These are phyloP conservation scores for Tonatia bakeri DNA, from an alignment of 2,113 vertebrate species.

Conservation along the genomic window DNA sequence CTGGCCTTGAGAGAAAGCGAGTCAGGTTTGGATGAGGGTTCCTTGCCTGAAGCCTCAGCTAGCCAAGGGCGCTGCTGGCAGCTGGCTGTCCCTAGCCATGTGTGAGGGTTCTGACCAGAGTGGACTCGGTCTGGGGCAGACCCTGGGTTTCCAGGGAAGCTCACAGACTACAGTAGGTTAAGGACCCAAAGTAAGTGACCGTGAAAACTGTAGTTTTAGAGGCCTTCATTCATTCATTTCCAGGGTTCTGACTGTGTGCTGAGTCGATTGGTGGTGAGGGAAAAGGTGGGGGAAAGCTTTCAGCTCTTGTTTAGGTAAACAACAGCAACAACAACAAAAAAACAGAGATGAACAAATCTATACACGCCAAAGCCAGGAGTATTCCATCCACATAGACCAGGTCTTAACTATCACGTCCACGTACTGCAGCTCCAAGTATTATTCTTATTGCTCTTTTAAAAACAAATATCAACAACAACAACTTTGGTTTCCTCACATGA, in stretches of 20 bases:
- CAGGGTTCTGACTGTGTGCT: neutral
- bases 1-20: neutral
- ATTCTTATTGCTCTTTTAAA: neutral
- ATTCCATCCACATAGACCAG: neutral
- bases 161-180: neutral
- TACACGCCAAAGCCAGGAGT: fast-evolving
- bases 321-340: neutral
- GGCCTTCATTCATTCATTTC: neutral
- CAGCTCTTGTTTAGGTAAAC: neutral
- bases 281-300: neutral
- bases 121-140: neutral
- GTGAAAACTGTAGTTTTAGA: neutral
- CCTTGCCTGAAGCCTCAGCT: neutral
- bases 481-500: neutral
- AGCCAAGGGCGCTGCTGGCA: neutral
- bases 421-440: neutral
- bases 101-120: neutral
- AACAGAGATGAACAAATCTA: neutral
- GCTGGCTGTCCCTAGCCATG: neutral
- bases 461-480: neutral
- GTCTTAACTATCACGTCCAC: neutral
- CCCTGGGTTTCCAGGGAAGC: neutral
- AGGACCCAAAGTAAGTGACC: neutral
- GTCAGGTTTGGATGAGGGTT: neutral
- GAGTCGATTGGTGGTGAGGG: neutral